These are phyloP conservation scores for Peribatodes rhomboidaria DNA, from an alignment of 2,888 invertebrate species.

Conservation along the genomic window DNA sequence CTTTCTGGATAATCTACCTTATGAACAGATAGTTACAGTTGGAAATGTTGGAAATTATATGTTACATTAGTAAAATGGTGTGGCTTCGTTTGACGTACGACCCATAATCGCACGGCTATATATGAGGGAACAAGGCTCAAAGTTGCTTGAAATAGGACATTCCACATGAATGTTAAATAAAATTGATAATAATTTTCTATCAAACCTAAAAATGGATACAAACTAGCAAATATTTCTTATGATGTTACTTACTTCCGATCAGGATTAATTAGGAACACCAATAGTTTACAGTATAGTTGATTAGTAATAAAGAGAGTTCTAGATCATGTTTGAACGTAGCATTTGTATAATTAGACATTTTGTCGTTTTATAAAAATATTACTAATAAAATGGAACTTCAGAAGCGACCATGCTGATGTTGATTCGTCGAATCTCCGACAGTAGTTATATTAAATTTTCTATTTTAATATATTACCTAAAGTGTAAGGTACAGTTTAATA, in stretches of 20 bases:
- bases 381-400: conserved; percentile 59
- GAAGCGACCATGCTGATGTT: conserved; percentile 64
- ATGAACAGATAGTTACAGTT: not conserved
- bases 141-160: conserved; percentile 49
- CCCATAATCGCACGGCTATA: conserved; percentile 62
- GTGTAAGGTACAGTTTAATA: conserved; percentile 54
- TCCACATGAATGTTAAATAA: conserved; percentile 48
- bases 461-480: conserved; percentile 83
- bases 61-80: not conserved
- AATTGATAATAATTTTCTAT: conserved; percentile 33
- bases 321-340: conserved; percentile 78
- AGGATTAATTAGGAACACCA: conserved; percentile 77
- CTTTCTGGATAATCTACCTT: too few relatives aligned
- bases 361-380: conserved; percentile 73
- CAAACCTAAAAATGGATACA: conserved; percentile 22
- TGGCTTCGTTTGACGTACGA: not conserved
- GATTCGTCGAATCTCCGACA: conserved; percentile 80
- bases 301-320: conserved; percentile 74
- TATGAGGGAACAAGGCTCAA: conserved; percentile 75
- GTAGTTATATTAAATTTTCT: conserved; percentile 84
- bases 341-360: conserved; percentile 78
- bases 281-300: conserved; percentile 75
- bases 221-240: conserved; percentile 59
- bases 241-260: conserved; percentile 63
- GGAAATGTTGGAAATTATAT: not conserved